These are phyloP conservation scores for Podarcis siculus DNA, from an alignment of 2,797 vertebrate species.

Conservation along the genomic window DNA sequence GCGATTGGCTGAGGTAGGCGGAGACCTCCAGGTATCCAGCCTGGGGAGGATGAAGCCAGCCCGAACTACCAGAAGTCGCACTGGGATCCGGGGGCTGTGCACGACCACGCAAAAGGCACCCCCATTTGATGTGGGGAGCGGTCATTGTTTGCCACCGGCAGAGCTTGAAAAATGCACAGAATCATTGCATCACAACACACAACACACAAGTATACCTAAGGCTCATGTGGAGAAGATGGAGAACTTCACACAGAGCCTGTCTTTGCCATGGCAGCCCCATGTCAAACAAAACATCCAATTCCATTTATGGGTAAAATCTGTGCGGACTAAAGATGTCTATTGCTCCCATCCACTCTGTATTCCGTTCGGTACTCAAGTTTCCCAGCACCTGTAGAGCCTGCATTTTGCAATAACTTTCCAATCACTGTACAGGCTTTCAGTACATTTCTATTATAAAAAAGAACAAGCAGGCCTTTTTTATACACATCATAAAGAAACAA, in stretches of 20 bases:
- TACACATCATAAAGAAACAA: neutral
- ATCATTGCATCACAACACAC: too few species aligned
- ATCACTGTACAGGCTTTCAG: slow-evolving; percentile 6
- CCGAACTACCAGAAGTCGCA: too few species aligned
- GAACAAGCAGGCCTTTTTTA: slow-evolving; percentile 25
- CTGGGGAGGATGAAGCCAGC: too few species aligned
- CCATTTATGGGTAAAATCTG: neutral
- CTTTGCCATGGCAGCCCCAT: neutral
- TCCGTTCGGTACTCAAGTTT: neutral
- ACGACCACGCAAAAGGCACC: too few species aligned
- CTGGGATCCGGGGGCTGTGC: too few species aligned
- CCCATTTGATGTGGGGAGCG: too few species aligned
- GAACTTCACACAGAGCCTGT: neutral
- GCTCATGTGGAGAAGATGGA: neutral
- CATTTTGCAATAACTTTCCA: neutral
- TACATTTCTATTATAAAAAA: slow-evolving; percentile 10
- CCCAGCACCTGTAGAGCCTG: neutral
- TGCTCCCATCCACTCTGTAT: neutral
- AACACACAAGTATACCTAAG: neutral
- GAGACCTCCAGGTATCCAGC: too few species aligned
- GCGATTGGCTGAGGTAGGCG: too few species aligned
- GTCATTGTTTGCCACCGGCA: neutral
- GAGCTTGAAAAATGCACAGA: neutral
- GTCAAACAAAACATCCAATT: neutral
- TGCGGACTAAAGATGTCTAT: neutral